Evolutionary conservation across 2,888 invertebrate genomes (phyloP).

Genomic region (Apodemia hepburni): DNA sequence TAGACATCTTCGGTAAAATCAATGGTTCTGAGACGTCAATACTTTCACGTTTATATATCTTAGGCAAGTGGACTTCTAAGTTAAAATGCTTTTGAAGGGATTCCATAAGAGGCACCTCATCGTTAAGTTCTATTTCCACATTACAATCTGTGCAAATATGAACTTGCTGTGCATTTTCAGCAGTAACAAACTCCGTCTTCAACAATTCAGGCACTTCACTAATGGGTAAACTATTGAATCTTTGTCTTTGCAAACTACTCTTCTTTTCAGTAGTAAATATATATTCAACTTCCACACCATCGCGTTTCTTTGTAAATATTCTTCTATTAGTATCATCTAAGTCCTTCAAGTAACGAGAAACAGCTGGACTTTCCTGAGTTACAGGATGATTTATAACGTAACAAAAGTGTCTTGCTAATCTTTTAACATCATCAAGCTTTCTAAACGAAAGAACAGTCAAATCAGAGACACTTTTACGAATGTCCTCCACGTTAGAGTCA

Average conservation of each 20-base stretch:
- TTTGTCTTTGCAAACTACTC: constrained; percentile 61
- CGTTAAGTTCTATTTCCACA: constrained; percentile 64
- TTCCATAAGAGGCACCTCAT: constrained; percentile 69
- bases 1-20: constrained; percentile 63
- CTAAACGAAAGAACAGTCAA: constrained; percentile 63
- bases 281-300: constrained; percentile 66
- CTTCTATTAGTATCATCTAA: constrained; percentile 55
- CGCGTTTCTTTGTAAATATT: constrained; percentile 57
- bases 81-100: constrained; percentile 67
- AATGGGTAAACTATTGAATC: constrained; percentile 69
- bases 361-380: constrained; percentile 47
- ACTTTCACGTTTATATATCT: constrained; percentile 59
- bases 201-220: constrained; percentile 68
- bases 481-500: constrained; percentile 43
- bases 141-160: constrained; percentile 72
- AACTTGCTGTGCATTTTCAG: constrained; percentile 60
- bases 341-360: constrained; percentile 51
- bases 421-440: constrained; percentile 60
- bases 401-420: constrained; percentile 58
- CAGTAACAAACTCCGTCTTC: constrained; percentile 55
- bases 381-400: constrained; percentile 56
- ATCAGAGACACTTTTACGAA: constrained; percentile 47
- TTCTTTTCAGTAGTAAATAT: constrained; percentile 73
- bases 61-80: constrained; percentile 59
- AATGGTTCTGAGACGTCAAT: constrained; percentile 69